Evolutionary conservation across 2,797 vertebrate genomes (phyloP).

Genomic region (Dicrostonyx torquatus): DNA sequence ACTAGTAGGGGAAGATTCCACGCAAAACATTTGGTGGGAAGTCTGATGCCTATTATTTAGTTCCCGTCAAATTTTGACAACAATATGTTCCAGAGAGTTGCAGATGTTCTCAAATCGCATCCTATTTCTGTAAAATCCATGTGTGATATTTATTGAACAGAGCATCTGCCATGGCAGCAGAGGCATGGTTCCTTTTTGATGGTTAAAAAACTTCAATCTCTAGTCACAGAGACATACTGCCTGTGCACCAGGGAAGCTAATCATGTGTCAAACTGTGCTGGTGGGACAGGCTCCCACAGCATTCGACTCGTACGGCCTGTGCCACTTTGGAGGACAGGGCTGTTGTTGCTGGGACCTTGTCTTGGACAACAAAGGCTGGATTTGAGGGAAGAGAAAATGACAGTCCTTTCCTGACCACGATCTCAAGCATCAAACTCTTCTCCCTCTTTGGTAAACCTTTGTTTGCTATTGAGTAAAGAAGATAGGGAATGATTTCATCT

Average conservation of each 20-base stretch:
- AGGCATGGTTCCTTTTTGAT: neutral
- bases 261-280: neutral
- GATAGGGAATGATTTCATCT: neutral
- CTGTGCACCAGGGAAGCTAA: neutral
- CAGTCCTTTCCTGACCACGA: accelerated
- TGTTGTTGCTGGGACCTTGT: accelerated
- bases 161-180: neutral
- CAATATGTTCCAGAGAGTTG: conserved; percentile 48
- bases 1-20: neutral
- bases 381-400: neutral
- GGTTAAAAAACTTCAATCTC: neutral
- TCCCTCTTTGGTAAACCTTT: neutral
- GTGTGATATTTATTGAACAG: conserved; percentile 37
- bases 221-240: neutral
- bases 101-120: conserved; percentile 50
- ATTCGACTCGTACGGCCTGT: neutral
- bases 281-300: neutral
- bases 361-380: neutral
- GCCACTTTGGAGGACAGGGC: neutral
- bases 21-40: conserved; percentile 31
- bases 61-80: conserved; percentile 53
- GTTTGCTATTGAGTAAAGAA: neutral
- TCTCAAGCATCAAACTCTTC: neutral
- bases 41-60: conserved; percentile 27
- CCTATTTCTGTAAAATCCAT: conserved; percentile 41